These are phyloP conservation scores for Diglossa brunneiventris DNA, from an alignment of 2,113 vertebrate species.

Conservation along the genomic window DNA sequence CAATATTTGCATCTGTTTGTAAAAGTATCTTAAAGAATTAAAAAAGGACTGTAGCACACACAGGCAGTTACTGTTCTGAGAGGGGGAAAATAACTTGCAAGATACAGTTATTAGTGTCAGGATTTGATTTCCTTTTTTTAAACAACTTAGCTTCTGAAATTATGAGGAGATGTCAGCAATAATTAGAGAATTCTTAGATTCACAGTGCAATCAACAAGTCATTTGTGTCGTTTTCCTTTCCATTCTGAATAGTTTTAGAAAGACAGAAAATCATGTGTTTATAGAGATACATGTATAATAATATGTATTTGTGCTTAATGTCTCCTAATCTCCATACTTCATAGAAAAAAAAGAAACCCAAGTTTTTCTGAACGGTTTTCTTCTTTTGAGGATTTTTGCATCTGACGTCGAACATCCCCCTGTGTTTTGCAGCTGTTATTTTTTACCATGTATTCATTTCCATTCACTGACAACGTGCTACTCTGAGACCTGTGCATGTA, in stretches of 20 bases:
- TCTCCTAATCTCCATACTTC: neutral
- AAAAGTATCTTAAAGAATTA: neutral
- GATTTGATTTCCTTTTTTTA: conserved; percentile 21
- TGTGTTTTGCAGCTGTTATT: conserved; percentile 36
- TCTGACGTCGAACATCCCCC: neutral
- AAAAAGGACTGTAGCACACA: neutral
- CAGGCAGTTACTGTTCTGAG: neutral
- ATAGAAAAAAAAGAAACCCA: neutral
- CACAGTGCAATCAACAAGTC: conserved; percentile 56
- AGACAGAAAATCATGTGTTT: conserved; percentile 45
- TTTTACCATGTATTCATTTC: conserved; percentile 20
- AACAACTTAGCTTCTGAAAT: conserved; percentile 36
- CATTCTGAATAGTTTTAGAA: neutral
- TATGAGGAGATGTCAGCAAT: conserved; percentile 26
- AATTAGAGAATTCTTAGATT: conserved; percentile 50
- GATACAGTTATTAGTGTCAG: conserved; percentile 40
- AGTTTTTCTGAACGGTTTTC: neutral
- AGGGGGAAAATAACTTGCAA: neutral
- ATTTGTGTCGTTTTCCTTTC: conserved; percentile 35
- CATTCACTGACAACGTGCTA: neutral
- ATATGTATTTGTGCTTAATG: neutral
- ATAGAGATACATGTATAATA: neutral
- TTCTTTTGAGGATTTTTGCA: conserved; percentile 18
- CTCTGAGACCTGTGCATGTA: neutral
- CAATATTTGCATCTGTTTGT: conserved; percentile 17